Conservation (phyloP, 1,140 invertebrate species). For the Drosophila quadrilineata region DNA sequence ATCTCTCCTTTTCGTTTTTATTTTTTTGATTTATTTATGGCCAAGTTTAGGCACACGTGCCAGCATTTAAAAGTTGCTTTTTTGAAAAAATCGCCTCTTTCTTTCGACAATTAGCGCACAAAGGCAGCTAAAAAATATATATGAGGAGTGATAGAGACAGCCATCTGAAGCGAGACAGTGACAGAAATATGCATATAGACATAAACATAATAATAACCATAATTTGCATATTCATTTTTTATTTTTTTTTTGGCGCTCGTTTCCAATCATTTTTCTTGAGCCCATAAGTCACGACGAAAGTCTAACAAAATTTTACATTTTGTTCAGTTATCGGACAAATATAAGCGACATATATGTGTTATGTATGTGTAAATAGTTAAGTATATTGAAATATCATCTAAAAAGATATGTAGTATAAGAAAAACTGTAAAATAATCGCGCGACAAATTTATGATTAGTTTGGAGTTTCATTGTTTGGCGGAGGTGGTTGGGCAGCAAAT, state of each 20-base stretch:
- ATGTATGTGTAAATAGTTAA: background rate
- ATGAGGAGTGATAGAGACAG: background rate
- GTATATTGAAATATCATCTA: constrained; percentile 49
- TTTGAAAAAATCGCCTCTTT: constrained; percentile 31
- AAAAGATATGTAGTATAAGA: constrained; percentile 46
- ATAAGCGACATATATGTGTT: no score
- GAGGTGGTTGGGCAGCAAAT: constrained; percentile 28
- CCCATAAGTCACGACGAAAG: constrained; percentile 60
- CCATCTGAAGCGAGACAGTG: constrained; percentile 11
- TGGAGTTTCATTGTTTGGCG: constrained; percentile 31
- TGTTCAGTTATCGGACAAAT: background rate
- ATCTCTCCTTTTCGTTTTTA: background rate
- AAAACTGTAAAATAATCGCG: constrained; percentile 75
- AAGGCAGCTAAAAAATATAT: constrained; percentile 24
- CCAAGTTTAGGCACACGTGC: constrained; percentile 57
- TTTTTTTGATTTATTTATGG: constrained; percentile 36
- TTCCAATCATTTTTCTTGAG: constrained; percentile 56
- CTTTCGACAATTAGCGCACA: constrained; percentile 50
- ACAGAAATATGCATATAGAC: constrained; percentile 37
- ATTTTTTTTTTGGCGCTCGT: constrained; percentile 38
- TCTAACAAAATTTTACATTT: constrained; percentile 9
- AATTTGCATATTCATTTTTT: constrained; percentile 76
- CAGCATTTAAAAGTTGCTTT: constrained; percentile 45
- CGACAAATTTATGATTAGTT: constrained; percentile 77
- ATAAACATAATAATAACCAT: constrained; percentile 77